Conservation (phyloP, 2,797 vertebrate genomes). For the Syngnathus acus region DNA sequence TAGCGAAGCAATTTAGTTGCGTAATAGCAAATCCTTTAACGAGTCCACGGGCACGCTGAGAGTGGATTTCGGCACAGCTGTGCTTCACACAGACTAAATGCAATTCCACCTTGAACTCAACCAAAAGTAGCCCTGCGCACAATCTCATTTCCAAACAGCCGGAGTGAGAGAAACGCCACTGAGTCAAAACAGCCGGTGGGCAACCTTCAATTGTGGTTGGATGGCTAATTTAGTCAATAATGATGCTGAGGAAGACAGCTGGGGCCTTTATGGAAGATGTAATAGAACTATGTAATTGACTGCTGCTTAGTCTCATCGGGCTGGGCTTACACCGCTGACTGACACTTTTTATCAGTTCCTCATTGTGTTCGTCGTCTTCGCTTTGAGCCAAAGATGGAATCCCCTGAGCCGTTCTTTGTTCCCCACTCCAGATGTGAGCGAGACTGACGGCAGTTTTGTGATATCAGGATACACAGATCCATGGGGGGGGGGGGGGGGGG, state of each 20-base stretch:
- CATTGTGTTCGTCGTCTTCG: conserved; percentile 47
- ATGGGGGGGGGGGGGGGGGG: conserved; percentile 8
- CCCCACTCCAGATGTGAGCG: conserved; percentile 26
- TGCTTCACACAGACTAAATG: background rate
- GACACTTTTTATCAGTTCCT: conserved; percentile 64
- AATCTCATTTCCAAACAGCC: conserved; percentile 35
- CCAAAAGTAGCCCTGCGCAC: conserved; percentile 15
- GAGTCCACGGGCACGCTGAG: background rate
- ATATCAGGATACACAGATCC: conserved; percentile 45
- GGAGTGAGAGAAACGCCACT: conserved; percentile 9
- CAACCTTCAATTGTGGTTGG: conserved; percentile 32
- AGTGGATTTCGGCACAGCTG: background rate
- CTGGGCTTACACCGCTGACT: conserved; percentile 42
- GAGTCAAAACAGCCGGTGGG: conserved; percentile 44
- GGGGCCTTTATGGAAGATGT: conserved; percentile 62
- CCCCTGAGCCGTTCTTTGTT: conserved; percentile 54
- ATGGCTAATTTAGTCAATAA: conserved; percentile 66
- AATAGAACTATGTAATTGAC: conserved; percentile 64
- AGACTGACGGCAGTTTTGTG: conserved; percentile 26
- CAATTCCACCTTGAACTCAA: conserved; percentile 5
- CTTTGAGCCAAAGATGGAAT: conserved; percentile 60
- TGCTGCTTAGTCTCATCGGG: conserved; percentile 47
- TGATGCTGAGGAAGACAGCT: conserved; percentile 65
- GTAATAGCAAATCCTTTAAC: background rate
- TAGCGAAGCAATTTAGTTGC: conserved; percentile 1